phyloP scores from a whole-genome alignment of 2,888 invertebrate species.

The Latheticus oryzae region DNA sequence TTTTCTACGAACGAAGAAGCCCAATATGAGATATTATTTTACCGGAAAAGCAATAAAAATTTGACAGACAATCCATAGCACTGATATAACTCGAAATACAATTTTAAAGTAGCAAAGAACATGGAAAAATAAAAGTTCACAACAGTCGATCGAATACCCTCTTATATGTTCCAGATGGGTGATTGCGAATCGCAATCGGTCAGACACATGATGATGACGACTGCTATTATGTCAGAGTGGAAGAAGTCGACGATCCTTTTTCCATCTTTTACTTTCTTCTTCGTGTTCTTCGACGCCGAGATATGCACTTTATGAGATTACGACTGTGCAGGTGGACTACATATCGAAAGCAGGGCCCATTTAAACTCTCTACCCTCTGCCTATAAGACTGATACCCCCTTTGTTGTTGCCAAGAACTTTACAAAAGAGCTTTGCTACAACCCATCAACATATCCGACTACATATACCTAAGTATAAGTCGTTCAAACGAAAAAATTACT shows the following conservation, averaged over 20 bases:
- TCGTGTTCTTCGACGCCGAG: constrained; percentile 15
- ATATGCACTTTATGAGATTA: constrained; percentile 42
- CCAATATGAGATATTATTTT: constrained; percentile 41
- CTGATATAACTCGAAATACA: constrained; percentile 55
- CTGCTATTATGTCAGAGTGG: constrained; percentile 54
- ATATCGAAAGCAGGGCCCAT: constrained; percentile 31
- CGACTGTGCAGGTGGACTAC: constrained; percentile 37
- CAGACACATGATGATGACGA: constrained; percentile 58
- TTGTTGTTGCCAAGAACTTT: constrained; percentile 21
- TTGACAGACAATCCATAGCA: constrained; percentile 56
- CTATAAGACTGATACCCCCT: constrained; percentile 33
- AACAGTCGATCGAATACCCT: constrained; percentile 50
- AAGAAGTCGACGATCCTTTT: constrained; percentile 46
- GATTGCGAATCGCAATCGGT: constrained; percentile 53
- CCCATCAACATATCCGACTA: constrained; percentile 33
- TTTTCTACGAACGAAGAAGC: constrained; percentile 23
- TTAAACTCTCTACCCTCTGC: constrained; percentile 26
- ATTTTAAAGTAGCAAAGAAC: constrained; percentile 53
- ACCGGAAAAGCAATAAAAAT: constrained; percentile 56
- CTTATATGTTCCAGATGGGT: constrained; percentile 54
- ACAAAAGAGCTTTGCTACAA: constrained; percentile 32
- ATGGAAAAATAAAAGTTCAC: constrained; percentile 53
- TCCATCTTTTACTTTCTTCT: constrained; percentile 43
- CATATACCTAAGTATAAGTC: constrained; percentile 27
- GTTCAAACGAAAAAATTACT: constrained; percentile 34